Percentiles rank a stretch among this genome's conserved stretches.
Evolutionary conservation across 2,113 vertebrate genomes (phyloP).

Genomic region (Pachycephala philippinensis): DNA sequence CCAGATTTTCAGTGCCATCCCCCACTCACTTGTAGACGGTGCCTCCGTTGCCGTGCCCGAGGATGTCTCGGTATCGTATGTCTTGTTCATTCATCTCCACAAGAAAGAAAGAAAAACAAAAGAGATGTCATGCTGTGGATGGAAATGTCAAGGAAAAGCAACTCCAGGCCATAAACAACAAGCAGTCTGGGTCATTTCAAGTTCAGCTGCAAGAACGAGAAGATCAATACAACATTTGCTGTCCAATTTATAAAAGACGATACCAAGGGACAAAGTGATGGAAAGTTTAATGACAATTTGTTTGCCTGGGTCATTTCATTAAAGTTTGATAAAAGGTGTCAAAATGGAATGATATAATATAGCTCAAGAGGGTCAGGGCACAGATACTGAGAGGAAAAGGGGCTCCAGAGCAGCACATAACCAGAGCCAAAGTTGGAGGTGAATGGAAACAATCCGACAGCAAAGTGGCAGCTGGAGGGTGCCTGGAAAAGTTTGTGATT

Average conservation of each 20-base stretch:
- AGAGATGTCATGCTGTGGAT: constrained; percentile 78
- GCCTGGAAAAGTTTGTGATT: neutral
- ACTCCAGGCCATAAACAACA: constrained; percentile 87
- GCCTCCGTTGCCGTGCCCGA: constrained; percentile 96
- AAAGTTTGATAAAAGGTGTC: constrained; percentile 92
- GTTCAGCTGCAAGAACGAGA: constrained; percentile 86
- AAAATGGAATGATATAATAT: constrained; percentile 83
- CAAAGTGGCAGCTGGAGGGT: neutral
- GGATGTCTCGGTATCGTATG: constrained; percentile 95
- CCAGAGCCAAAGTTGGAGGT: constrained; percentile 57
- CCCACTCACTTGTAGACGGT: constrained; percentile 97
- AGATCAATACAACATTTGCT: constrained; percentile 93
- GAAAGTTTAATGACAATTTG: constrained; percentile 92
- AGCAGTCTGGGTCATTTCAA: constrained; percentile 86
- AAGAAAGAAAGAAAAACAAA: constrained; percentile 79
- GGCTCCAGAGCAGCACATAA: constrained; percentile 31
- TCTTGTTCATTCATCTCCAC: constrained; percentile 97
- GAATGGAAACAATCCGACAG: constrained; percentile 8
- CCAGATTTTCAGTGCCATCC: constrained; percentile 6
- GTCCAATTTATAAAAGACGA: constrained; percentile 97
- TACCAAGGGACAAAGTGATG: constrained; percentile 87
- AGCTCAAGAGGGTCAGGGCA: constrained; percentile 78
- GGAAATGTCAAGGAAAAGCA: constrained; percentile 82
- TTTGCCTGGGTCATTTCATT: constrained; percentile 87
- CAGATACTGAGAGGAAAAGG: constrained; percentile 62